Evolutionary conservation across 2,888 invertebrate genomes (phyloP).

Genomic region (Icerya purchasi): DNA sequence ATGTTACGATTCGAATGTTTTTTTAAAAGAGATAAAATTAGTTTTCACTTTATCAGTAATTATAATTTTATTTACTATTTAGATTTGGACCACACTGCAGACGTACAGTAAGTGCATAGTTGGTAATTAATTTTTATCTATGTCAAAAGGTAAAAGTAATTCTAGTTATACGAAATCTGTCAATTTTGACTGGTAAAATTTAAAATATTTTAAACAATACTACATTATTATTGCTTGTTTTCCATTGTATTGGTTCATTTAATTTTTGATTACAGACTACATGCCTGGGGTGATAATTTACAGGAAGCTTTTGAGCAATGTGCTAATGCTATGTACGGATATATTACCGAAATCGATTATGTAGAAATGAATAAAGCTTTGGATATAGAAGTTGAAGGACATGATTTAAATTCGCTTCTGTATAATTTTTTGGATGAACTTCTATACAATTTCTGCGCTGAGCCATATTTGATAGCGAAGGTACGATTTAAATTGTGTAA

Average conservation of each 20-base stretch:
- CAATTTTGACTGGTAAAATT: not conserved
- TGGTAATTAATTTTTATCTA: not conserved
- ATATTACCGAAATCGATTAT: constrained; percentile 75
- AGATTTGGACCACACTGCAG: constrained; percentile 95
- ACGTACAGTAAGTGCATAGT: constrained; percentile 71
- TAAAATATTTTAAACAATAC: too few relatives aligned
- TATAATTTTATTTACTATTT: constrained; percentile 27
- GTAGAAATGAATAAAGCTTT: constrained; percentile 60
- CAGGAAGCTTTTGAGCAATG: constrained; percentile 86
- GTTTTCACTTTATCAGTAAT: too few relatives aligned
- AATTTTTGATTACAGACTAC: constrained; percentile 54
- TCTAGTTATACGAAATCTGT: not conserved
- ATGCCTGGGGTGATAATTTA: constrained; percentile 74
- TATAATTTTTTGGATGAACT: constrained; percentile 89
- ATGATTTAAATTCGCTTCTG: constrained; percentile 69
- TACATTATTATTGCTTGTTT: too few relatives aligned
- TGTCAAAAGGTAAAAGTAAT: not conserved
- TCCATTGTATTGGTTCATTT: too few relatives aligned
- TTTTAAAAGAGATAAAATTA: too few relatives aligned
- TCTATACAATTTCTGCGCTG: constrained; percentile 75
- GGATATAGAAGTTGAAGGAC: constrained; percentile 67
- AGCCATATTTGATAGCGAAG: constrained; percentile 59
- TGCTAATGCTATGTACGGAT: constrained; percentile 89
- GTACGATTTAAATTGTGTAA: constrained; percentile 27
- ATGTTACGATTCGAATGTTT: too few relatives aligned